A percentile compares a stretch with the other conserved stretches of the same genome.
phyloP scores from a whole-genome alignment of 1,140 invertebrate species.

The Atopsyche davidsoni region DNA sequence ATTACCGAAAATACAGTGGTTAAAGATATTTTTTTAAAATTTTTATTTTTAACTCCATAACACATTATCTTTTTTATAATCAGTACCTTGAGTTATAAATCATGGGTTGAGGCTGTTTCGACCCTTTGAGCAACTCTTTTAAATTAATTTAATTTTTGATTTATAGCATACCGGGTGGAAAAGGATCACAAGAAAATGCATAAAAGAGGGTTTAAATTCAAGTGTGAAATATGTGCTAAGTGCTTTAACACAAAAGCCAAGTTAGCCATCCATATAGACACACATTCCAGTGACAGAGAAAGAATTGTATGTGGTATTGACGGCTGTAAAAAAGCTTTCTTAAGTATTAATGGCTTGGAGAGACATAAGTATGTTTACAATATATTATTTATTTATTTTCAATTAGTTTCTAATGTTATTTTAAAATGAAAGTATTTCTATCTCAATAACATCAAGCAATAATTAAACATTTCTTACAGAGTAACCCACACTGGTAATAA shows the following conservation, averaged over 20 bases:
- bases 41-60: no score
- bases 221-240: constrained; percentile 31
- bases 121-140: no score
- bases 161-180: constrained; percentile 22
- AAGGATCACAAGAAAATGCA: constrained; percentile 27
- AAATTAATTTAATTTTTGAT: background rate
- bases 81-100: no score
- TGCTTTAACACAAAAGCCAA: constrained; percentile 30
- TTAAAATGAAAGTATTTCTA: background rate
- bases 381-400: background rate
- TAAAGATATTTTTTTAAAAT: no score
- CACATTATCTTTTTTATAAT: no score
- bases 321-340: constrained; percentile 31
- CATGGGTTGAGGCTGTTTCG: no score
- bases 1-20: no score
- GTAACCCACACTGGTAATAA: constrained; percentile 32
- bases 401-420: background rate
- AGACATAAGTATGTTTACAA: constrained; percentile 27
- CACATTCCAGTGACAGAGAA: constrained; percentile 28
- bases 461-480: constrained; percentile 14
- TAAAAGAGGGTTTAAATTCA: constrained; percentile 24
- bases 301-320: constrained; percentile 29
- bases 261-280: constrained; percentile 30
- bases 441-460: background rate
- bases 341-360: constrained; percentile 30